Percentiles rank a stretch among this genome's conserved stretches.
Evolutionary conservation across 2,113 vertebrate species (phyloP).

Genomic region (Poeciliopsis turrubarensis): DNA sequence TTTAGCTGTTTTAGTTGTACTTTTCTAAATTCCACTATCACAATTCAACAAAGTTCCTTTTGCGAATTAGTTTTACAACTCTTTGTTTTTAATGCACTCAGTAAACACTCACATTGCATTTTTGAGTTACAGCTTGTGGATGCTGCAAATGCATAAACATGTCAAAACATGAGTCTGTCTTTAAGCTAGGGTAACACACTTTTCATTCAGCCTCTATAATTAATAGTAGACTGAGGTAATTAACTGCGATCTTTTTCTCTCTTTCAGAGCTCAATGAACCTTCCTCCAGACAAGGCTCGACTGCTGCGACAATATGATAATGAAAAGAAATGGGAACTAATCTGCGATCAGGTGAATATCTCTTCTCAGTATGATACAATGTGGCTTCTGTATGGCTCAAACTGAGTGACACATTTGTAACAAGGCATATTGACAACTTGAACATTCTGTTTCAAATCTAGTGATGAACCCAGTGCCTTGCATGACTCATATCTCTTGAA

Average conservation of each 20-base stretch:
- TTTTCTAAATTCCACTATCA: neutral
- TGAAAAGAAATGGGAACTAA: conserved; percentile 99
- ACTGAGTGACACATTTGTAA: neutral
- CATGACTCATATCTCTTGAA: neutral
- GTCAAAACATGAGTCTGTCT: neutral
- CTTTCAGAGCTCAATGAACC: conserved; percentile 96
- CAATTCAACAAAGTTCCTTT: neutral
- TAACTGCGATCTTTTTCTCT: conserved; percentile 50
- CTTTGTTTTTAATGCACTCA: neutral
- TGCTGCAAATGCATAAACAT: neutral
- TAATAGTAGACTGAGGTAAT: conserved; percentile 24
- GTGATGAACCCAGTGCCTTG: neutral
- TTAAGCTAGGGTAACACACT: neutral
- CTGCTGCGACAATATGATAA: conserved; percentile 96
- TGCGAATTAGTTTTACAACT: neutral
- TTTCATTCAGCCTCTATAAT: conserved; percentile 7
- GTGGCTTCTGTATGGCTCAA: neutral
- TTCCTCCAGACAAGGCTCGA: conserved; percentile 97
- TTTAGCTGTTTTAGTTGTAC: neutral
- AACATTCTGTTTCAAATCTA: neutral
- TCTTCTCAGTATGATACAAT: neutral
- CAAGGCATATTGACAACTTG: neutral
- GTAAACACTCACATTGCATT: neutral
- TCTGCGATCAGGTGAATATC: conserved; percentile 93
- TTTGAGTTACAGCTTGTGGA: neutral